phyloP scores from a whole-genome alignment of 2,797 vertebrate genomes.

The Anabacerthia variegaticeps region DNA sequence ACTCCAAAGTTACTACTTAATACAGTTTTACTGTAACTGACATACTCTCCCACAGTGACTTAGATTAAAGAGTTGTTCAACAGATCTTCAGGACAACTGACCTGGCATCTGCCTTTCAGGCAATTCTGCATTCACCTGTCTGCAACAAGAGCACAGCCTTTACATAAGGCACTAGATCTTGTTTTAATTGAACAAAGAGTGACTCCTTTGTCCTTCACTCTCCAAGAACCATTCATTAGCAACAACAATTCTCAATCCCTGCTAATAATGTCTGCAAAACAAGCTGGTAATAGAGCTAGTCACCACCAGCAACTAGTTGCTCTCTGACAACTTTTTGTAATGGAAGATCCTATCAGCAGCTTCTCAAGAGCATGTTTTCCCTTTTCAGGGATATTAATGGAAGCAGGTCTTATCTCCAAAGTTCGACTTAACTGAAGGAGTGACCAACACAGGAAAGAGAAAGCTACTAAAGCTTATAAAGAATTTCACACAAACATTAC shows the following conservation, averaged over 20 bases:
- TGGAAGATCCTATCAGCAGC: slow-evolving; percentile 41
- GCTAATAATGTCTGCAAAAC: not conserved
- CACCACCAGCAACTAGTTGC: not conserved
- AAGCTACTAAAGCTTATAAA: not conserved
- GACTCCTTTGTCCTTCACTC: not conserved
- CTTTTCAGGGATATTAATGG: not conserved
- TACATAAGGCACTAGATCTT: not conserved
- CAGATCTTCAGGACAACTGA: not conserved
- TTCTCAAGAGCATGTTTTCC: not conserved
- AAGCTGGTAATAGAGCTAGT: not conserved
- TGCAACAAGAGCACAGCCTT: not conserved
- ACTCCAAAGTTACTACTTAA: not conserved
- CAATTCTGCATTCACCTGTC: not conserved
- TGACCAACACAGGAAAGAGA: not conserved
- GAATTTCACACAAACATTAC: not conserved
- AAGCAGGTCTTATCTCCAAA: not conserved
- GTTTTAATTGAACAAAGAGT: not conserved
- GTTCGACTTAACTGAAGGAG: not conserved
- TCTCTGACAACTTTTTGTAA: not conserved
- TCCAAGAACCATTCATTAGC: not conserved
- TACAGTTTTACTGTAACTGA: not conserved
- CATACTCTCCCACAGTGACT: not conserved
- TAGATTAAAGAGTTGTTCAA: not conserved
- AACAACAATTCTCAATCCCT: not conserved
- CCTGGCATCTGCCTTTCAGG: not conserved